Evolutionary conservation across 2,888 invertebrate species (phyloP), one percentile per base, ranked within the genome.

Genomic region (Athalia cordata): DNA sequence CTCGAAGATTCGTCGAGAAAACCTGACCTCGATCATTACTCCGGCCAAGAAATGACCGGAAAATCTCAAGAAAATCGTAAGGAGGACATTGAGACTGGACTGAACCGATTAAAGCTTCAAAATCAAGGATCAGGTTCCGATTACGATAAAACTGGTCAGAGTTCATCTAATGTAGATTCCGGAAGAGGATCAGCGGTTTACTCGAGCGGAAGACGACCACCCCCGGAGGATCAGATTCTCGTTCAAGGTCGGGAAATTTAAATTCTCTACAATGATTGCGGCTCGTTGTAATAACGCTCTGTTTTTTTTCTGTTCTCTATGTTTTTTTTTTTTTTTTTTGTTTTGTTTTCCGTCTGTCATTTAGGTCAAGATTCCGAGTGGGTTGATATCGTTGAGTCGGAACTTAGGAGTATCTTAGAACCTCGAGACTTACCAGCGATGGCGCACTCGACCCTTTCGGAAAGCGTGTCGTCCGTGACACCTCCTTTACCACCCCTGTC

Each of bases 181-280:
- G 95, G 95, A 15, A 91, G 95, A 82, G 95, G 95, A n/a, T 95
- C 95, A 87, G 95, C 95, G 5, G 95, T 95, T 65, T 95, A 95
- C 89, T 95, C 95, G 59, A 95, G 95, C 85, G 95, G 95, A 3
- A 90, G 95, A 81, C 90, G 94, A 84, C 93, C 93, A 62, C 88
- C 87, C 70, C 92, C 91, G 45, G 91, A 92, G 81, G 90, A 87
- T 84, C 89, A 82, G 80, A 86, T 81, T 70, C 83, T 86, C 72
- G 84, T 86, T 9, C 88, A 87, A 85, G 89, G 90, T 88, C 83
- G 74, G 82, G 80, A 79, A 47, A 29, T 79, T 78, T 29, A 29
- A 29, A 29, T 29, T 29, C 29, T 29, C 29, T 0, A 0, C 29
- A 2, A 29, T 2, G 29, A 29, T 29, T 29, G 29, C 29, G 29